Conservation (phyloP, 2,113 vertebrate genomes). For the Thinocorus orbignyianus region DNA sequence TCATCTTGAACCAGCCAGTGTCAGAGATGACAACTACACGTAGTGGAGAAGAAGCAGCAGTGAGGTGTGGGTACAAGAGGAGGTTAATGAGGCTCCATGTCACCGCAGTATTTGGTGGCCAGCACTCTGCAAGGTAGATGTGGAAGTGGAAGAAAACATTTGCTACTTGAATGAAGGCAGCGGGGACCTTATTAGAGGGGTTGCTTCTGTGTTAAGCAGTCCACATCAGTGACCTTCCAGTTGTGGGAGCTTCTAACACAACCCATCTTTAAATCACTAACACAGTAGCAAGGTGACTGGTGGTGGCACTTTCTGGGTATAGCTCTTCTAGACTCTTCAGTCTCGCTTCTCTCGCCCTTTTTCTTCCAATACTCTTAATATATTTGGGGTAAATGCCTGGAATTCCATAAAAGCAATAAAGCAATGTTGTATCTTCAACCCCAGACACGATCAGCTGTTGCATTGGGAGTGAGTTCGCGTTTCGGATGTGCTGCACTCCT, state of each 20-base stretch:
- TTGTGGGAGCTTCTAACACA: background rate
- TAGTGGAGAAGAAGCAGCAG: background rate
- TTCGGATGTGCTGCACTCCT: background rate
- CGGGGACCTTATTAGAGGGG: background rate
- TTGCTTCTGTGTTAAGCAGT: background rate
- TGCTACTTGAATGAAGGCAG: background rate
- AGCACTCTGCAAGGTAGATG: background rate
- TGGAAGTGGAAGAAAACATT: background rate
- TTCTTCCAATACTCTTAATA: background rate
- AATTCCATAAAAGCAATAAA: background rate
- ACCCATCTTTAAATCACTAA: background rate
- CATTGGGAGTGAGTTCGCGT: background rate
- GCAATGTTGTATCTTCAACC: background rate
- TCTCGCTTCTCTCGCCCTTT: background rate
- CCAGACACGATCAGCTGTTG: background rate
- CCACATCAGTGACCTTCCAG: background rate
- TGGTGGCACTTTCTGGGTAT: background rate
- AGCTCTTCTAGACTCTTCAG: background rate
- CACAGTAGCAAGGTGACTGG: background rate
- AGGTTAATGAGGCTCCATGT: background rate
- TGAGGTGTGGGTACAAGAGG: too few relatives aligned
- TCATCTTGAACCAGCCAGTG: background rate
- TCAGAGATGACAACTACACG: accelerated
- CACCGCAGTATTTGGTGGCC: background rate
- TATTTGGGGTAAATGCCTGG: background rate